These are phyloP conservation scores for Grammomys surdaster DNA, from an alignment of 2,113 vertebrate species.

Conservation along the genomic window DNA sequence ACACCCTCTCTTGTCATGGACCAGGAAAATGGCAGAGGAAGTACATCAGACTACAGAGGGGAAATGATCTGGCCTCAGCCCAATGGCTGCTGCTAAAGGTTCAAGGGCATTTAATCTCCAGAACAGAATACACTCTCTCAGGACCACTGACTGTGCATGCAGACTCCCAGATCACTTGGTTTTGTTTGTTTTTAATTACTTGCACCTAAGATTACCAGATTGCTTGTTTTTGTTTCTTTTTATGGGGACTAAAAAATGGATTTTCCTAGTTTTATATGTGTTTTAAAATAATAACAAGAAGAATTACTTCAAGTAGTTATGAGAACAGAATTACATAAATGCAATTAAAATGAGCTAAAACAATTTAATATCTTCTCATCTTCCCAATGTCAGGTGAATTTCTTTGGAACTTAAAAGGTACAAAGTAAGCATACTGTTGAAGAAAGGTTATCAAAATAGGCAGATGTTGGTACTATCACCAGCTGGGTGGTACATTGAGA, in stretches of 20 bases:
- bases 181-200: slow-evolving; percentile 79
- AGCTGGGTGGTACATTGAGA: background rate
- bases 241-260: slow-evolving; percentile 62
- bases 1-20: background rate
- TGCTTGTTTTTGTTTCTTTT: slow-evolving; percentile 57
- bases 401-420: slow-evolving; percentile 8
- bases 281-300: slow-evolving; percentile 67
- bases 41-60: background rate
- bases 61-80: background rate
- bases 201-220: slow-evolving; percentile 60
- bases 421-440: background rate
- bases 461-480: background rate
- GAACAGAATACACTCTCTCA: slow-evolving; percentile 44
- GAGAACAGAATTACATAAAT: slow-evolving; percentile 56
- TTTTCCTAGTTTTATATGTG: slow-evolving; percentile 58
- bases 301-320: slow-evolving; percentile 50
- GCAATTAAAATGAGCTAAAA: slow-evolving; percentile 30
- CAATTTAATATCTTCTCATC: slow-evolving; percentile 43
- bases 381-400: background rate
- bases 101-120: slow-evolving; percentile 37
- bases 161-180: background rate
- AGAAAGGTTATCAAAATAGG: background rate
- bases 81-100: background rate
- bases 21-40: background rate
- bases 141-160: background rate